Evolutionary conservation across 1,140 invertebrate genomes (phyloP).

Genomic region (Pseudomyrmex cubaensis): DNA sequence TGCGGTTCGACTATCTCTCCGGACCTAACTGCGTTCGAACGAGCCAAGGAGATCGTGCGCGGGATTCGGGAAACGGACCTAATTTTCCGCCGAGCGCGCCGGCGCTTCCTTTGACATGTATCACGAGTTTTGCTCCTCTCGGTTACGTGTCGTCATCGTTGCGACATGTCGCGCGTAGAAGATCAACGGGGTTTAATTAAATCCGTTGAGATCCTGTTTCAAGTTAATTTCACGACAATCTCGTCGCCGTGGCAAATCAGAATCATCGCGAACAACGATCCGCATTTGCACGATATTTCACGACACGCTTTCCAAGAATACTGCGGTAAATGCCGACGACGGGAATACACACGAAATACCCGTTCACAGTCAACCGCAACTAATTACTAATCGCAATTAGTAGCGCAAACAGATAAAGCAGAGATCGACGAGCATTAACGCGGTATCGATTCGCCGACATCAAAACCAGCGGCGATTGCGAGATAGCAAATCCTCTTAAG

Average conservation of each 20-base stretch:
- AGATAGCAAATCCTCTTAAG: slow-evolving; percentile 69
- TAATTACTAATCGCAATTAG: slow-evolving; percentile 62
- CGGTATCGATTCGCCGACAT: slow-evolving; percentile 60
- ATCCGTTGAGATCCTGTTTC: not conserved
- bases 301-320: slow-evolving; percentile 32
- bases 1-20: slow-evolving; percentile 54
- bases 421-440: slow-evolving; percentile 47
- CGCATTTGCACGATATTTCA: not conserved
- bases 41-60: slow-evolving; percentile 63
- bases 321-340: not conserved
- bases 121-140: slow-evolving; percentile 1
- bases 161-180: not conserved
- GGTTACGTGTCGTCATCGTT: not conserved
- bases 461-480: slow-evolving; percentile 39
- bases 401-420: slow-evolving; percentile 34
- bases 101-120: not conserved
- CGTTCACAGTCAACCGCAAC: not conserved
- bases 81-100: slow-evolving; percentile 24
- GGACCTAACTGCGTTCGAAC: slow-evolving; percentile 54
- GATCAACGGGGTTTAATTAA: not conserved
- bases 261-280: not conserved
- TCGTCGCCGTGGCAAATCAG: not conserved
- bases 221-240: slow-evolving; percentile 3
- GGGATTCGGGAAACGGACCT: slow-evolving; percentile 65
- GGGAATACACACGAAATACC: not conserved